Evolutionary conservation across 2,797 vertebrate species (phyloP), one percentile per base, ranked within the genome.

Genomic region (Chloroceryle amazona): DNA sequence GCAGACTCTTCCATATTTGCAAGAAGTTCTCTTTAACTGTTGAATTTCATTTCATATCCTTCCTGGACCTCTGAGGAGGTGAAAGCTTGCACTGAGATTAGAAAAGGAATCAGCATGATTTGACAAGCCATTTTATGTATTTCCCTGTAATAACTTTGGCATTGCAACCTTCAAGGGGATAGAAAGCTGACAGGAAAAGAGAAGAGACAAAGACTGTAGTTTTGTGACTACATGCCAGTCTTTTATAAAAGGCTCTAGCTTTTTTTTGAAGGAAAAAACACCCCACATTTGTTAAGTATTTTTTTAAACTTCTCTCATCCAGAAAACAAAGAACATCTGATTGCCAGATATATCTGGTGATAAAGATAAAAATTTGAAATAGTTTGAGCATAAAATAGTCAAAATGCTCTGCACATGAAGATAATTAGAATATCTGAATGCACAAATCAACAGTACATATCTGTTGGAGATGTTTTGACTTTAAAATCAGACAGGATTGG

Each of bases 121-220:
- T 90, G 88, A 90, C 91, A 79, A 87, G 75, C 46, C 39, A 68
- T 81, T 91, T 90, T 94, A 91, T 58, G 55, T 47, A 91, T 90
- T 58, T 88, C 49, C 65, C 58, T 86, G 46, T 52, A 91, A 83
- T 67, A 86, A 78, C 65, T 86, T 67, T 58, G 70, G 54, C 82
- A 79, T 13, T 33, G 21, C 62, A 86, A 58, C 66, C 51, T 93
- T 88, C 72, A 86, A 65, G 62, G 54, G 71, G 70, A 92, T 55
- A 47, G 86, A 89, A 68, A 70, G 63, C 42, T 90, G 95, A 58
- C 58, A 91, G 86, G 21, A 70, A 81, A 18, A 88, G 62, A 75
- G 21, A 92, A 49, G 65, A 81, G 33, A 86, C 74, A 89, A 92
- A 76, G 75, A 85, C 55, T 2, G 2, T 8, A 61, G 26, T 11